These are phyloP conservation scores for Calameuta filiformis DNA, from an alignment of 2,888 invertebrate species.

Conservation along the genomic window DNA sequence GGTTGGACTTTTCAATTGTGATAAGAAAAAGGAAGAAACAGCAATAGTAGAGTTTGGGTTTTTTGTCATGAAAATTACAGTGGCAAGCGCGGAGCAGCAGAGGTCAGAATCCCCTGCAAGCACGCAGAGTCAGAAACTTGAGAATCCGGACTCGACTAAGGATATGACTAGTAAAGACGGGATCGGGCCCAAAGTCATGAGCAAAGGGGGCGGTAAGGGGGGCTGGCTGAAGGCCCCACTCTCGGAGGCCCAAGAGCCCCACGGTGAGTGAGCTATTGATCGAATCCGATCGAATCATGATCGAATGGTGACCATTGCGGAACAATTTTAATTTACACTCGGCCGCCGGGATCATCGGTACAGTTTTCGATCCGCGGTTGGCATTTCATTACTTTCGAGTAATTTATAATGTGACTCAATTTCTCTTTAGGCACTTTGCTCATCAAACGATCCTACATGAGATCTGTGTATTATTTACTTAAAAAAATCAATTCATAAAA, in stretches of 20 bases:
- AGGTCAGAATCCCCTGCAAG: conserved; percentile 64
- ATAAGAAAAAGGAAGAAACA: conserved; percentile 26
- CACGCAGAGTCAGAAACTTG: conserved; percentile 62
- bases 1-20: conserved; percentile 16
- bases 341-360: not conserved
- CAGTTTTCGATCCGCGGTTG: not conserved
- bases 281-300: conserved; percentile 33
- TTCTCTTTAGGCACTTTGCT: not conserved
- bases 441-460: not conserved
- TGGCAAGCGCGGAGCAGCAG: conserved; percentile 65
- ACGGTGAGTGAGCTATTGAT: conserved; percentile 61
- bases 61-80: conserved; percentile 59
- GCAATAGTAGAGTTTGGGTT: conserved; percentile 50
- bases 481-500: not conserved
- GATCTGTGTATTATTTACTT: not conserved
- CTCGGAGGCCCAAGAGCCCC: conserved; percentile 64
- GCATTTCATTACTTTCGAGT: not conserved
- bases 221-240: conserved; percentile 64
- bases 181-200: conserved; percentile 63
- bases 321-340: conserved; percentile 24
- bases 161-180: conserved; percentile 65
- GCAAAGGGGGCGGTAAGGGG: conserved; percentile 63
- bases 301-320: conserved; percentile 27
- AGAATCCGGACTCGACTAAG: conserved; percentile 63
- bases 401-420: not conserved